These are phyloP conservation scores for Nemoura dubitans DNA, from an alignment of 2,888 invertebrate genomes.

Conservation along the genomic window DNA sequence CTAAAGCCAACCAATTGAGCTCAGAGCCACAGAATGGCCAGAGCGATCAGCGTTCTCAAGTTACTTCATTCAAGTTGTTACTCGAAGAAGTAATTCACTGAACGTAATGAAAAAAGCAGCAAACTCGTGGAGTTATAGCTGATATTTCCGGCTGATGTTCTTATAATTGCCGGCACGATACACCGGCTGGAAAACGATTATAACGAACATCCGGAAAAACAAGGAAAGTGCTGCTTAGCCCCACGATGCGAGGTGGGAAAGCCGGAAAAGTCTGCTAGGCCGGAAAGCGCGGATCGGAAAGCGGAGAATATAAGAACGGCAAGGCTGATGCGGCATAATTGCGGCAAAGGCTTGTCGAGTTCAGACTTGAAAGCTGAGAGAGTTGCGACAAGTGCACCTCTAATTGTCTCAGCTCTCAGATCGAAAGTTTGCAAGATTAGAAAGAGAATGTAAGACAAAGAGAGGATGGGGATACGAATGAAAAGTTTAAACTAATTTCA, in stretches of 20 bases:
- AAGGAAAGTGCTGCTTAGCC: not conserved
- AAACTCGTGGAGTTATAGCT: not conserved
- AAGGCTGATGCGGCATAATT: not conserved
- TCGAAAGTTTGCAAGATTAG: not conserved
- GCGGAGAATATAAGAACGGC: not conserved
- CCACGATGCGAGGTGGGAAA: not conserved
- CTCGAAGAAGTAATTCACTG: not conserved
- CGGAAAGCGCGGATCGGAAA: not conserved
- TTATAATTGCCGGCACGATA: not conserved
- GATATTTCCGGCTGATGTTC: not conserved
- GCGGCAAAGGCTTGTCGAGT: not conserved
- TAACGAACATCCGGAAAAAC: not conserved
- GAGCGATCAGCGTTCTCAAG: not conserved
- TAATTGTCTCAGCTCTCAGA: not conserved
- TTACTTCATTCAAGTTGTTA: not conserved
- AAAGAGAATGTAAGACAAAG: slow-evolving; percentile 8
- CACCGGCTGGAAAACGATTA: not conserved
- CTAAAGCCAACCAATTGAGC: too few relatives aligned
- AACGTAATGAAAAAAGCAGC: not conserved
- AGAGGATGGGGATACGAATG: not conserved
- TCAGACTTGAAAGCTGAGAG: not conserved
- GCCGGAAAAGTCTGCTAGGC: not conserved
- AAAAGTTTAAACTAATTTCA: slow-evolving; percentile 12
- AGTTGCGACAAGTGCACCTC: not conserved
- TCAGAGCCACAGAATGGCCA: too few relatives aligned